Evolutionary conservation across 2,888 invertebrate genomes (phyloP).

Genomic region (Lepidocyrtinus sp.): DNA sequence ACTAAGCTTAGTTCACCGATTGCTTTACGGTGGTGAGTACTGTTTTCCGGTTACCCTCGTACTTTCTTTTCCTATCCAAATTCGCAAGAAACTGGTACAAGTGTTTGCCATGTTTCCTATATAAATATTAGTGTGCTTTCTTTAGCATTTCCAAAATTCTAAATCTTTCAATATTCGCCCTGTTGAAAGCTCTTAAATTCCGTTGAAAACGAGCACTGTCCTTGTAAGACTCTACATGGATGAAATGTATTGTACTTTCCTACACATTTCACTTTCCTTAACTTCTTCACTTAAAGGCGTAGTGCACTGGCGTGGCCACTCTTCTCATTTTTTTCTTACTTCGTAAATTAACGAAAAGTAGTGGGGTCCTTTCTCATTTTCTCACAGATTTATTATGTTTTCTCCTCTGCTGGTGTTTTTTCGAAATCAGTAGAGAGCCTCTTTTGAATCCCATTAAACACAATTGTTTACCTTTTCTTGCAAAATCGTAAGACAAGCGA

Average conservation of each 20-base stretch:
- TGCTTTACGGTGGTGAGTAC: background rate
- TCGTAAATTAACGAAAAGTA: slow-evolving; percentile 12
- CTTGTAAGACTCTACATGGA: slow-evolving; percentile 3
- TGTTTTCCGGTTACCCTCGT: slow-evolving; percentile 24
- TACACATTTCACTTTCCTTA: slow-evolving; percentile 4
- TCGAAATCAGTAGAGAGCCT: slow-evolving; percentile 9
- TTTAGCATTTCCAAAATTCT: slow-evolving; percentile 31
- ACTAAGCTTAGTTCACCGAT: background rate
- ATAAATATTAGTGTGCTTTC: slow-evolving; percentile 18
- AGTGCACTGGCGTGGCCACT: slow-evolving; percentile 4
- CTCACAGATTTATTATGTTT: slow-evolving; percentile 11
- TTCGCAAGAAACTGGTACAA: slow-evolving; percentile 40
- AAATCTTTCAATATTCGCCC: slow-evolving; percentile 55
- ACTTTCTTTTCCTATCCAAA: background rate
- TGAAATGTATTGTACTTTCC: too few relatives aligned
- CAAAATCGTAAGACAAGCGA: background rate
- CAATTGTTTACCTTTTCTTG: slow-evolving; percentile 19
- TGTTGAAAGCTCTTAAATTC: slow-evolving; percentile 56
- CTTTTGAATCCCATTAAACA: slow-evolving; percentile 18
- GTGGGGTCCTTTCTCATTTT: slow-evolving; percentile 7
- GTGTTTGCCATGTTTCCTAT: slow-evolving; percentile 46
- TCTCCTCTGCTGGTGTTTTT: slow-evolving; percentile 8
- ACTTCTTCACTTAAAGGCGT: background rate
- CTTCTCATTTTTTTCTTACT: slow-evolving; percentile 19
- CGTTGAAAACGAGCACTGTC: slow-evolving; percentile 36